phyloP scores from a whole-genome alignment of 64 coral and sea anemone species.

The Stichodactyla helianthus region DNA sequence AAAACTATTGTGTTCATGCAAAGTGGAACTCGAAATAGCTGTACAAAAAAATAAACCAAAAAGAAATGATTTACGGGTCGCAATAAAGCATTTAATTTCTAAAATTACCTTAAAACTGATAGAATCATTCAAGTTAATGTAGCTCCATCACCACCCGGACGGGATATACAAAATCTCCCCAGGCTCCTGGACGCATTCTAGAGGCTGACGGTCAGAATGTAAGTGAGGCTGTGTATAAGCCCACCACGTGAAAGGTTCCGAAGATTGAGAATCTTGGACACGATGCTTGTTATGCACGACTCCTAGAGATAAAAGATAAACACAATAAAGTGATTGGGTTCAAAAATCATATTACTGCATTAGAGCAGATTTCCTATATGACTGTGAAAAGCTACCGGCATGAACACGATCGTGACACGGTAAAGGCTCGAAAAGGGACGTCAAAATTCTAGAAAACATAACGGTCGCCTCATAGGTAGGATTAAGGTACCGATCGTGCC shows the following conservation, averaged over 20 bases:
- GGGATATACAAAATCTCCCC: conserved; percentile 81
- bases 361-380: too few species aligned
- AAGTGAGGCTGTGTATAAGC: conserved; percentile 62
- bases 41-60: too few species aligned
- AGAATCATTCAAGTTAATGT: conserved; percentile 60
- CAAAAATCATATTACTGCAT: too few species aligned
- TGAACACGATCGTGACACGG: too few species aligned
- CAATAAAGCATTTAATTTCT: neutral
- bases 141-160: conserved; percentile 88
- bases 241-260: conserved; percentile 78
- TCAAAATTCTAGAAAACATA: too few species aligned
- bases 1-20: too few species aligned
- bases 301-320: conserved; percentile 7
- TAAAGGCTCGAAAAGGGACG: too few species aligned
- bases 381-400: too few species aligned
- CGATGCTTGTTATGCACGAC: conserved; percentile 59
- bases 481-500: too few species aligned
- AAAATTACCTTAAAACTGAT: conserved; percentile 59
- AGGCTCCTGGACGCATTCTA: conserved; percentile 57
- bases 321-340: neutral
- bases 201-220: conserved; percentile 45
- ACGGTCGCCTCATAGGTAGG: too few species aligned
- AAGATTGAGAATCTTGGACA: conserved; percentile 57
- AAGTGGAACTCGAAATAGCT: too few species aligned
- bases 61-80: too few species aligned